Conservation (phyloP, 2,797 vertebrate species). For the Ptychobarbus kaznakovi region DNA sequence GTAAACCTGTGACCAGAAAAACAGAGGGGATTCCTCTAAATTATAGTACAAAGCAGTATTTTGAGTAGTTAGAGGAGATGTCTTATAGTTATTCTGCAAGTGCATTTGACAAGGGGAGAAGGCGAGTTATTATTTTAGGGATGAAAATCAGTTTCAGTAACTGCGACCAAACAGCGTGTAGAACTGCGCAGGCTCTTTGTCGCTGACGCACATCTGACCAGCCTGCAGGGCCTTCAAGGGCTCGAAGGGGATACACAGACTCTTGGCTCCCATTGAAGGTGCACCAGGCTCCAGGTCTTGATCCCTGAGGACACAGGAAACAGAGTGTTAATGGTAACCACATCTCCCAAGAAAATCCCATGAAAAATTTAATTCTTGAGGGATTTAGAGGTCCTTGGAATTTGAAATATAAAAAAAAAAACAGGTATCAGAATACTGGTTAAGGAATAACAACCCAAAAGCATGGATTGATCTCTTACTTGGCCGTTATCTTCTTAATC, state of each 20-base stretch:
- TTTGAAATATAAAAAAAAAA: background rate
- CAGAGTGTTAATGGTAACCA: background rate
- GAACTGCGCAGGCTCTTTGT: conserved; percentile 89
- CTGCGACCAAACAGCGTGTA: conserved; percentile 97
- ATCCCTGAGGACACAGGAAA: conserved; percentile 79
- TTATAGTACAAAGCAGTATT: conserved; percentile 23
- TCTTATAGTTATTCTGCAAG: conserved; percentile 16
- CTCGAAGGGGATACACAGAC: conserved; percentile 94
- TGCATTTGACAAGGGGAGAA: conserved; percentile 19
- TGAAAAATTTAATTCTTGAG: too few relatives aligned
- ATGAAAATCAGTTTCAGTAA: conserved; percentile 77
- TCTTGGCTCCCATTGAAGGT: conserved; percentile 98
- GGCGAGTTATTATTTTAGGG: background rate
- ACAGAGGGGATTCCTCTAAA: conserved; percentile 8
- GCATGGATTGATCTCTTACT: conserved; percentile 73
- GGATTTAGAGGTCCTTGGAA: too few relatives aligned
- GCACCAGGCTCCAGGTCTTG: conserved; percentile 96
- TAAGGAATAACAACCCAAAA: background rate
- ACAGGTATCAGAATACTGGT: background rate
- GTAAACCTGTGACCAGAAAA: conserved; percentile 20
- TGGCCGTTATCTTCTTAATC: conserved; percentile 98
- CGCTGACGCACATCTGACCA: conserved; percentile 86
- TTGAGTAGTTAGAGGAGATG: conserved; percentile 22
- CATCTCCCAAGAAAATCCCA: background rate
- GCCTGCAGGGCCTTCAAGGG: conserved; percentile 84